Percentiles rank a stretch among this genome's conserved stretches.
phyloP scores from a whole-genome alignment of 2,888 invertebrate genomes.

The Orchesella flavescens region DNA sequence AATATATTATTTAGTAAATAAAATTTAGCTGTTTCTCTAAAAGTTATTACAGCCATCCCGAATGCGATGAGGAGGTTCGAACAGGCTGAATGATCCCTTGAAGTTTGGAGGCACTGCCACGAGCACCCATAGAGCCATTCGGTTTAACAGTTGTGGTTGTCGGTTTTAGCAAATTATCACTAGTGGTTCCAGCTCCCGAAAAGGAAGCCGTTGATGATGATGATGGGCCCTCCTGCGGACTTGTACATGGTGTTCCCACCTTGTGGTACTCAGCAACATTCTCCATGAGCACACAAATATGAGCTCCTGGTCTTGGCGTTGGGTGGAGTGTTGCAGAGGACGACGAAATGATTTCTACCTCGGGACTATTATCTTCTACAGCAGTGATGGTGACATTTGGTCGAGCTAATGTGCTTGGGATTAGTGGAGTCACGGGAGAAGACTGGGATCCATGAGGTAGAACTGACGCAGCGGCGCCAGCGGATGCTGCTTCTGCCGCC shows the following conservation, averaged over 20 bases:
- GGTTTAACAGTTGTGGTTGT: slow-evolving; percentile 44
- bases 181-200: slow-evolving; percentile 19
- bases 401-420: slow-evolving; percentile 16
- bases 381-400: slow-evolving; percentile 49
- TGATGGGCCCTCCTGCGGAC: slow-evolving; percentile 46
- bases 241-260: slow-evolving; percentile 24
- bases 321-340: slow-evolving; percentile 46
- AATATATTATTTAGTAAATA: not conserved
- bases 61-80: slow-evolving; percentile 68
- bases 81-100: slow-evolving; percentile 72
- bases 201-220: slow-evolving; percentile 20
- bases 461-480: not conserved
- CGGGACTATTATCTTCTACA: slow-evolving; percentile 50
- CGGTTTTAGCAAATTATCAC: slow-evolving; percentile 41
- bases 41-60: slow-evolving; percentile 70
- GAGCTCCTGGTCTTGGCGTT: slow-evolving; percentile 58
- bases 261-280: slow-evolving; percentile 65
- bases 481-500: slow-evolving; percentile 32
- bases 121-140: slow-evolving; percentile 56
- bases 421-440: slow-evolving; percentile 41
- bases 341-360: slow-evolving; percentile 53
- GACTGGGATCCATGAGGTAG: slow-evolving; percentile 42
- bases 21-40: no score
- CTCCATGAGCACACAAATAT: slow-evolving; percentile 70
- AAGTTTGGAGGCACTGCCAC: slow-evolving; percentile 66